These are phyloP conservation scores for Capra hircus DNA, from an alignment of 2,113 vertebrate species.

Conservation along the genomic window DNA sequence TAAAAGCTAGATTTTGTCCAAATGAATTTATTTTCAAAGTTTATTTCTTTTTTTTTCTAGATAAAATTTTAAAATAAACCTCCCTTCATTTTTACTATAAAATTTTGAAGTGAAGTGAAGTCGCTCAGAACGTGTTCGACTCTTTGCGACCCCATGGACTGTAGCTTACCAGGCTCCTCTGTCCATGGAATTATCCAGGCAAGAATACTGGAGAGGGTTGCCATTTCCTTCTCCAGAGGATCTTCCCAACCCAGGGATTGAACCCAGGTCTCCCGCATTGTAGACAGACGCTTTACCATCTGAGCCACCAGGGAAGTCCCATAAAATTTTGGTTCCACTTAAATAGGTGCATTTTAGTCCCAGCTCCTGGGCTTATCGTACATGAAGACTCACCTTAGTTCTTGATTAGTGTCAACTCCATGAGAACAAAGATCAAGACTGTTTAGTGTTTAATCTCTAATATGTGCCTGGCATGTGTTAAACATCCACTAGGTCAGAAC, in stretches of 20 bases:
- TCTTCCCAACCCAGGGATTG: no score
- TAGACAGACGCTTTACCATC: no score
- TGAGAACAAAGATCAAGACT: neutral
- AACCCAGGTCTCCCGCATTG: no score
- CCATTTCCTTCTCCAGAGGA: no score
- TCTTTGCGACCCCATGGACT: no score
- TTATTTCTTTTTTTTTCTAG: neutral
- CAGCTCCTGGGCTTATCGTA: neutral
- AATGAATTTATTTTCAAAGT: conserved; percentile 20
- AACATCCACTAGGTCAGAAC: neutral
- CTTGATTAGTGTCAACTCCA: neutral
- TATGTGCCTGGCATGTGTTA: neutral
- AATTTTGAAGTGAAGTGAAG: neutral
- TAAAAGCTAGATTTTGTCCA: conserved; percentile 10
- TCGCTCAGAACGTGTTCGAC: no score
- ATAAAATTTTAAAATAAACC: neutral
- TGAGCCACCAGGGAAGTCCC: no score
- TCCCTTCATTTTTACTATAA: neutral
- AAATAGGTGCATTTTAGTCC: neutral
- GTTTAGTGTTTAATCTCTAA: neutral
- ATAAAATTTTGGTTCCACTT: neutral
- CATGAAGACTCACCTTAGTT: neutral
- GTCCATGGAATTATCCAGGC: no score
- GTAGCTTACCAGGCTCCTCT: no score
- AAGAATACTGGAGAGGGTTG: no score